These are phyloP conservation scores for Eptatretus burgeri DNA, from an alignment of 2,113 vertebrate species.

Conservation along the genomic window DNA sequence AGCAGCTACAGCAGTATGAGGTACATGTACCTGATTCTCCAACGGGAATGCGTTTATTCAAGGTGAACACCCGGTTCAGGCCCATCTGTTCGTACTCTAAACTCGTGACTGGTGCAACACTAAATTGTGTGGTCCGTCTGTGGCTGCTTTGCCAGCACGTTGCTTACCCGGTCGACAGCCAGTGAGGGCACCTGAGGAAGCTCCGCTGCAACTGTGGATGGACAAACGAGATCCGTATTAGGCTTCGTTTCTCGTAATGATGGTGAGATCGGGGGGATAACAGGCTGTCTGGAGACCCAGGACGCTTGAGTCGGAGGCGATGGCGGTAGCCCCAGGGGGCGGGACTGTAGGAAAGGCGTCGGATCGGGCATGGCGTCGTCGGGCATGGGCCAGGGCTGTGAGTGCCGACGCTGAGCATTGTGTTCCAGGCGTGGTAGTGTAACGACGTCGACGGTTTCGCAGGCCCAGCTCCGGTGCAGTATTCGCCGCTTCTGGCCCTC, in stretches of 20 bases:
- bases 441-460: neutral
- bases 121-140: slow-evolving; percentile 19
- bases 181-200: slow-evolving; percentile 20
- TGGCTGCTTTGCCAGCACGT: slow-evolving; percentile 32
- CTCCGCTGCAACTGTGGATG: no score
- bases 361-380: slow-evolving; percentile 88
- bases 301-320: slow-evolving; percentile 28
- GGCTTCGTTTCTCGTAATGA: slow-evolving; percentile 12
- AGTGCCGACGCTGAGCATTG: neutral
- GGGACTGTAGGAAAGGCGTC: slow-evolving; percentile 54
- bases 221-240: no score
- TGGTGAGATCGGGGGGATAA: slow-evolving; percentile 56
- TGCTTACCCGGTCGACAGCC: slow-evolving; percentile 67
- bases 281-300: slow-evolving; percentile 40
- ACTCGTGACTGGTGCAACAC: slow-evolving; percentile 59
- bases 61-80: neutral
- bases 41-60: neutral
- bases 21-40: neutral
- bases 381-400: slow-evolving; percentile 17
- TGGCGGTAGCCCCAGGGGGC: no score
- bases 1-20: neutral
- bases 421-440: neutral
- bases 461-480: neutral
- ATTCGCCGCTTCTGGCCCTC: neutral
- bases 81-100: slow-evolving; percentile 75